Conservation (phyloP, 2,113 vertebrate genomes). For the Mola mola region DNA sequence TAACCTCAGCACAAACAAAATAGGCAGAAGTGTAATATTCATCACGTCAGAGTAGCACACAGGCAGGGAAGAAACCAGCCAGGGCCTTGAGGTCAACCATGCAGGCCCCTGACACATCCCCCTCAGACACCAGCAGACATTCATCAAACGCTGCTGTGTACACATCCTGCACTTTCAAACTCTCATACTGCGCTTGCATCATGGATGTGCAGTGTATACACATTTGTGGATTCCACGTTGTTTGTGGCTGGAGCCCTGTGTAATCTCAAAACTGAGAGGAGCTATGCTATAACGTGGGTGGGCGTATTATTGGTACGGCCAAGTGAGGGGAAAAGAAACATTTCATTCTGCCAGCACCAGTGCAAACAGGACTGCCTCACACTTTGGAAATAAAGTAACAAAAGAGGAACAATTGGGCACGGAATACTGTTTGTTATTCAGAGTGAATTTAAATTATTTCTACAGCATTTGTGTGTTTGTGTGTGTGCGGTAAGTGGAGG, state of each 20-base stretch:
- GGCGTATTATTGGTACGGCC: conserved; percentile 21
- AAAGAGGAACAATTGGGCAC: background rate
- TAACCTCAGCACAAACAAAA: conserved; percentile 17
- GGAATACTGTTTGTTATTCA: background rate
- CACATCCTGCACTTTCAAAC: conserved; percentile 69
- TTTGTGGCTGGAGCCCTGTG: conserved; percentile 64
- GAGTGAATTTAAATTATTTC: conserved; percentile 2
- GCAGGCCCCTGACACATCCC: conserved; percentile 28
- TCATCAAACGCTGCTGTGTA: conserved; percentile 67
- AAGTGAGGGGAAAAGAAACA: conserved; percentile 18
- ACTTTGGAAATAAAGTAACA: background rate
- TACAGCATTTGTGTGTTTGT: background rate
- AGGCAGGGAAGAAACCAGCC: conserved; percentile 4
- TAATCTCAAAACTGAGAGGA: conserved; percentile 49
- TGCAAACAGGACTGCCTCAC: background rate
- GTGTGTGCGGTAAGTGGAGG: conserved; percentile 37
- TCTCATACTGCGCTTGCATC: conserved; percentile 46
- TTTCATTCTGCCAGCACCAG: background rate
- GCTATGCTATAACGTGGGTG: conserved; percentile 51
- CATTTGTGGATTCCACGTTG: conserved; percentile 64
- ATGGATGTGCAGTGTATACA: conserved; percentile 57
- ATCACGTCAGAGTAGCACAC: conserved; percentile 16
- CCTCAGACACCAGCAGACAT: conserved; percentile 61
- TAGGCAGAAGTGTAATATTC: background rate
- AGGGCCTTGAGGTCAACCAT: conserved; percentile 47